These are phyloP conservation scores for Danaus chrysippus DNA, from an alignment of 2,888 invertebrate species.

Conservation along the genomic window DNA sequence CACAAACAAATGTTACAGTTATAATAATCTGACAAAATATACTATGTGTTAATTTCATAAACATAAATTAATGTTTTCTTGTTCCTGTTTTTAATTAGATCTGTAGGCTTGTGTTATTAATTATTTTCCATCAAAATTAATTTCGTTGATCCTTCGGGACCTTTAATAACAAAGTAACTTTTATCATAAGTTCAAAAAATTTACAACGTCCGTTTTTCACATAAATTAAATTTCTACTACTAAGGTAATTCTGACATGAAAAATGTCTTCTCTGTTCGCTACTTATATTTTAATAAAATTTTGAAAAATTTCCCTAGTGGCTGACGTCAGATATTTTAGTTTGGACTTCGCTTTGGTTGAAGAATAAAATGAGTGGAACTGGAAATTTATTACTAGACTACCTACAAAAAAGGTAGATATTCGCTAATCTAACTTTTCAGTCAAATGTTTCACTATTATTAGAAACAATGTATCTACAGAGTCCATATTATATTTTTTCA, in stretches of 20 bases:
- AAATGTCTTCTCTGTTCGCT: slow-evolving; percentile 56
- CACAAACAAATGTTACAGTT: no score
- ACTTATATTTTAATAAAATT: slow-evolving; percentile 68
- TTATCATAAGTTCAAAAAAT: slow-evolving; percentile 12
- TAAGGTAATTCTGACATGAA: slow-evolving; percentile 50
- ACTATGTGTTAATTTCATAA: no score
- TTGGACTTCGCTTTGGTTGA: slow-evolving; percentile 8
- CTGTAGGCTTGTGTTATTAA: background rate
- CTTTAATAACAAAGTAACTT: background rate
- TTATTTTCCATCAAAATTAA: background rate
- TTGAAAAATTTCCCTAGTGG: slow-evolving; percentile 71
- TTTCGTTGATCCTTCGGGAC: background rate
- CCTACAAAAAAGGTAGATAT: no score
- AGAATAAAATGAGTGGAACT: no score
- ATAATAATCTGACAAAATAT: no score
- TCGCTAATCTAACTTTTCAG: no score
- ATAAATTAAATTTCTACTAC: slow-evolving; percentile 42
- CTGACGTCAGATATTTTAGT: slow-evolving; percentile 35
- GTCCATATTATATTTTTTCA: no score
- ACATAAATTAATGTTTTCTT: background rate
- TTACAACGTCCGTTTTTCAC: slow-evolving; percentile 18
- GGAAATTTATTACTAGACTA: no score
- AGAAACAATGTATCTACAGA: no score
- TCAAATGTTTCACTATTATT: no score
- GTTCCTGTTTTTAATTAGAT: background rate